phyloP scores from a whole-genome alignment of 1,140 invertebrate species.

The Eubasilissa regina region DNA sequence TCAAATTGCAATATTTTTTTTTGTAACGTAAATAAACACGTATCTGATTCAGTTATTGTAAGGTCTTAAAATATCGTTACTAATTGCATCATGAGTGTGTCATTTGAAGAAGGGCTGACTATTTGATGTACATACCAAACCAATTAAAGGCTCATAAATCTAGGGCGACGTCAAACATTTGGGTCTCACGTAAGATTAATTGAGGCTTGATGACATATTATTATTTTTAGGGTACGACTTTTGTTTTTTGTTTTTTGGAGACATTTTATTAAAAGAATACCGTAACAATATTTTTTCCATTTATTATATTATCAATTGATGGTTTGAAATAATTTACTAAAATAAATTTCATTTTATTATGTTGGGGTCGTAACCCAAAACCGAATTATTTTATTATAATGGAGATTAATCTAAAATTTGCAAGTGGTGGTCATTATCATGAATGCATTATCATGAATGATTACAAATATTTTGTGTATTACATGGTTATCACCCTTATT shows the following conservation, averaged over 20 bases:
- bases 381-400: too few relatives aligned
- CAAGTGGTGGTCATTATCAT: too few relatives aligned
- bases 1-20: too few relatives aligned
- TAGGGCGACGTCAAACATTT: slow-evolving; percentile 51
- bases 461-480: too few relatives aligned
- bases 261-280: slow-evolving; percentile 24
- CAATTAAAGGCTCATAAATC: slow-evolving; percentile 58
- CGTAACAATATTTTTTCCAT: too few relatives aligned
- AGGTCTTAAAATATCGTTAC: slow-evolving; percentile 7
- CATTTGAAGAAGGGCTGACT: slow-evolving; percentile 52
- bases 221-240: slow-evolving; percentile 38
- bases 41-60: slow-evolving; percentile 3
- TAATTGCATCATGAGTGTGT: slow-evolving; percentile 39
- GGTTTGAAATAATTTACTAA: not conserved
- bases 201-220: slow-evolving; percentile 56
- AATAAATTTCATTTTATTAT: not conserved
- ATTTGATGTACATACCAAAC: not conserved
- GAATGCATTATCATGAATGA: too few relatives aligned
- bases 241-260: slow-evolving; percentile 34
- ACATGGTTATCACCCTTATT: too few relatives aligned
- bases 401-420: too few relatives aligned
- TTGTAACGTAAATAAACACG: too few relatives aligned
- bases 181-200: slow-evolving; percentile 54
- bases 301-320: too few relatives aligned
- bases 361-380: too few relatives aligned